Evolutionary conservation across 2,888 invertebrate species (phyloP).

Genomic region (Brachylomia viminalis): DNA sequence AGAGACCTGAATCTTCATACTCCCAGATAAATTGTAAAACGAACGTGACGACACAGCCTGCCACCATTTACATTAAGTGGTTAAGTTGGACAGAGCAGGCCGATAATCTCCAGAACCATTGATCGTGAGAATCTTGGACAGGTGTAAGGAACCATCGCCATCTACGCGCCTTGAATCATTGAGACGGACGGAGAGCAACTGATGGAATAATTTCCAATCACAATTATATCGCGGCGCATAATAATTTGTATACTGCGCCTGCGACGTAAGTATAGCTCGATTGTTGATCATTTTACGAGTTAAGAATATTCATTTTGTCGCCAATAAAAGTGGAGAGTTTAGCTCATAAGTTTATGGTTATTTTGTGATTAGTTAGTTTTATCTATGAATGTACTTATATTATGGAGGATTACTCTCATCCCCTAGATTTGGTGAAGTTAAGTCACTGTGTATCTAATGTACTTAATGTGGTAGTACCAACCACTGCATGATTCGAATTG

Average conservation of each 20-base stretch:
- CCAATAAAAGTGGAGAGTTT: conserved; percentile 27
- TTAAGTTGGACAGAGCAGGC: conserved; percentile 37
- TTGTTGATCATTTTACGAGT: conserved; percentile 43
- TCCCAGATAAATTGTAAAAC: conserved; percentile 34
- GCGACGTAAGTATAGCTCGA: conserved; percentile 43
- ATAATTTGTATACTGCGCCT: conserved; percentile 53
- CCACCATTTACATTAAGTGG: conserved; percentile 51
- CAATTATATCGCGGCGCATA: conserved; percentile 41
- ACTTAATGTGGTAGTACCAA: no score
- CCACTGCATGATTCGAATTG: no score
- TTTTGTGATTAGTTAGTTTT: conserved; percentile 16
- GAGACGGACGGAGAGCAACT: conserved; percentile 45
- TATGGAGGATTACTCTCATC: neutral
- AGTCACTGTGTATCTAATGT: no score
- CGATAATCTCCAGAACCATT: conserved; percentile 57
- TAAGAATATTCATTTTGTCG: conserved; percentile 41
- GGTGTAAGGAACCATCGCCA: conserved; percentile 75
- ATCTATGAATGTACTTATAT: neutral
- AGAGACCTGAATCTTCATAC: conserved; percentile 13
- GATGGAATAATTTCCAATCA: conserved; percentile 56
- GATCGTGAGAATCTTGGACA: conserved; percentile 83
- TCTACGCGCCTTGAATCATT: conserved; percentile 70
- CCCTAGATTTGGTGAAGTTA: neutral
- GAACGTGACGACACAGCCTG: conserved; percentile 33
- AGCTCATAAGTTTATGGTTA: conserved; percentile 25